A percentile compares a stretch with the other conserved stretches of the same genome.
Conservation (phyloP, 2,888 invertebrate genomes). For the Oligia strigilis region DNA sequence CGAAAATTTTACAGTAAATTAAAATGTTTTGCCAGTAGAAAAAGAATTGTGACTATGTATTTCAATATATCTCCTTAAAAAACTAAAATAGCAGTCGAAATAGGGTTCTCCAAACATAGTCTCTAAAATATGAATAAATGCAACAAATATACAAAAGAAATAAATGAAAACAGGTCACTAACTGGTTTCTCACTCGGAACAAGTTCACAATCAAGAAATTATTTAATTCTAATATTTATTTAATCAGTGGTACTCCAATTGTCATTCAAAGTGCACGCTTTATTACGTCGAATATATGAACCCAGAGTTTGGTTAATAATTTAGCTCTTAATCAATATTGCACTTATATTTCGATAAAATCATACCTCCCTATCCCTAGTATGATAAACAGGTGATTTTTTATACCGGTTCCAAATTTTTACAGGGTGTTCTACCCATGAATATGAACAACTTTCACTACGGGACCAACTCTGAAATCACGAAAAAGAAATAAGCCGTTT, state of each 20-base stretch:
- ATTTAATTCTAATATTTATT: conserved; percentile 56
- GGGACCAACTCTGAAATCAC: too few species aligned
- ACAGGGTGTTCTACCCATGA: too few species aligned
- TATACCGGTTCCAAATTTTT: too few species aligned
- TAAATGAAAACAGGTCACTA: conserved; percentile 70
- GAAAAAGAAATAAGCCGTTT: too few species aligned
- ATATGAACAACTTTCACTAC: too few species aligned
- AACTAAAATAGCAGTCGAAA: conserved; percentile 78
- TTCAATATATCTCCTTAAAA: conserved; percentile 68
- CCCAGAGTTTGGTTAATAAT: conserved; percentile 13
- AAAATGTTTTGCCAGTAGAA: conserved; percentile 65
- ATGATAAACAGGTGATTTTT: background rate
- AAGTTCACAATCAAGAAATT: conserved; percentile 66
- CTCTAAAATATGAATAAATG: conserved; percentile 83
- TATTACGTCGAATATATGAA: conserved; percentile 6
- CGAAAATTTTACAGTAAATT: conserved; percentile 47
- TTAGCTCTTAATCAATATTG: conserved; percentile 55
- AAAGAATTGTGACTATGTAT: conserved; percentile 67
- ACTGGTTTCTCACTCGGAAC: conserved; percentile 70
- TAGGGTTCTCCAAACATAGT: conserved; percentile 59
- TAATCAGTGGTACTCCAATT: conserved; percentile 40
- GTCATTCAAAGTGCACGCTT: conserved; percentile 3
- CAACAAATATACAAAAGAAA: conserved; percentile 86
- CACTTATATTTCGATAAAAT: conserved; percentile 58
- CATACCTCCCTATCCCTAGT: conserved; percentile 25